phyloP scores from a whole-genome alignment of 2,888 invertebrate genomes.

The Deroplatys truncata region DNA sequence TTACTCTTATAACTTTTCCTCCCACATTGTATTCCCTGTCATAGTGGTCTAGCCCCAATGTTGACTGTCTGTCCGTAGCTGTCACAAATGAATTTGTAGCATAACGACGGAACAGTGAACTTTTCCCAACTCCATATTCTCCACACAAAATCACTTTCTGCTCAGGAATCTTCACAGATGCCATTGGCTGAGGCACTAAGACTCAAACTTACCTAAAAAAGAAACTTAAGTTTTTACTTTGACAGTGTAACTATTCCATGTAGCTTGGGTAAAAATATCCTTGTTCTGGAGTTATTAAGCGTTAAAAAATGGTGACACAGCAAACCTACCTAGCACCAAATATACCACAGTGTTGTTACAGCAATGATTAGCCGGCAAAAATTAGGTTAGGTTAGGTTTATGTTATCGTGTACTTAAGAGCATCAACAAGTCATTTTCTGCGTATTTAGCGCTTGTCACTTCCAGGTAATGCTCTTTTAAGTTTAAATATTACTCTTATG shows the following conservation, averaged over 20 bases:
- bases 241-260: no score
- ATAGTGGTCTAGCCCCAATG: slow-evolving; percentile 87
- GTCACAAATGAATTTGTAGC: slow-evolving; percentile 85
- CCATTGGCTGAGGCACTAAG: slow-evolving; percentile 52
- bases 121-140: slow-evolving; percentile 94
- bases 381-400: neutral
- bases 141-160: slow-evolving; percentile 92
- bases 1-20: slow-evolving; percentile 75
- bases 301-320: neutral
- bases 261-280: no score
- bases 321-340: neutral
- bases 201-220: neutral
- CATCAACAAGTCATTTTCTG: neutral
- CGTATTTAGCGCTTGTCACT: no score
- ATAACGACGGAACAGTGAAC: slow-evolving; percentile 86
- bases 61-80: slow-evolving; percentile 77
- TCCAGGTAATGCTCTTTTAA: no score
- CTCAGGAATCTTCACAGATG: slow-evolving; percentile 75
- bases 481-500: neutral
- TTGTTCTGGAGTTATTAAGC: no score
- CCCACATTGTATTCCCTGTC: slow-evolving; percentile 73
- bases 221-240: neutral
- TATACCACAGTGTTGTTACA: neutral
- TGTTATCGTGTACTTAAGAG: neutral
- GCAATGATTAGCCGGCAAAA: neutral